Conservation (phyloP, 2,797 vertebrate species). For the Carduelis carduelis region DNA sequence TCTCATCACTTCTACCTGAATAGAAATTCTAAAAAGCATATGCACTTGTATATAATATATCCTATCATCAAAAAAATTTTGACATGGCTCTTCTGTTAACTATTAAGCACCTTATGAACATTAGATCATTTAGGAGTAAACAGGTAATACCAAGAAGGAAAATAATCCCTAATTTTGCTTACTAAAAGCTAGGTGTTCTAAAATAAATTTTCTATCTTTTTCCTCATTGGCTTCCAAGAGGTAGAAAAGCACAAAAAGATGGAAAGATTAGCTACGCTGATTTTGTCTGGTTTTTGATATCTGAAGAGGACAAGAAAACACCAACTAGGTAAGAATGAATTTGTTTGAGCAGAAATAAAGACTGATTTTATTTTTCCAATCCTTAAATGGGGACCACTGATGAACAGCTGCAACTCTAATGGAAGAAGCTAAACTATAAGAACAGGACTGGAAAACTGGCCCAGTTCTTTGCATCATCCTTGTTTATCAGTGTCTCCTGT, state of each 20-base stretch:
- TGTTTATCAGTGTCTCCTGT: neutral
- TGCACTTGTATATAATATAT: neutral
- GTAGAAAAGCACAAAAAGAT: slow-evolving; percentile 81
- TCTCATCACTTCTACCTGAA: neutral
- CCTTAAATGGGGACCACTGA: neutral
- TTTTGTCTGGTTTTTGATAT: slow-evolving; percentile 97
- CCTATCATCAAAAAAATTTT: neutral
- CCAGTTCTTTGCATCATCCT: rapidly evolving
- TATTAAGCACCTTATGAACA: neutral
- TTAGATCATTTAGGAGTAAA: neutral
- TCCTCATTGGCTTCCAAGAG: slow-evolving; percentile 66
- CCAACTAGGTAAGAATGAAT: slow-evolving; percentile 84
- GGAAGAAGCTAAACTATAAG: neutral
- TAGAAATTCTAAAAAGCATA: neutral
- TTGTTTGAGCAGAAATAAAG: neutral
- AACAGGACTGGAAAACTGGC: neutral
- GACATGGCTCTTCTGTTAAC: neutral
- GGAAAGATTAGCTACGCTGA: slow-evolving; percentile 89
- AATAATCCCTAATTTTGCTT: neutral
- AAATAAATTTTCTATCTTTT: neutral
- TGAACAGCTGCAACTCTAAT: neutral
- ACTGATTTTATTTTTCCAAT: neutral
- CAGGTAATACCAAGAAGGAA: neutral
- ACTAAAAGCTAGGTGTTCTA: neutral
- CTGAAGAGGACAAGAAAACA: slow-evolving; percentile 95